Evolutionary conservation across 2,113 vertebrate species (phyloP), one percentile per base, ranked within the genome.

Genomic region (Dunckerocampus dactyliophorus): DNA sequence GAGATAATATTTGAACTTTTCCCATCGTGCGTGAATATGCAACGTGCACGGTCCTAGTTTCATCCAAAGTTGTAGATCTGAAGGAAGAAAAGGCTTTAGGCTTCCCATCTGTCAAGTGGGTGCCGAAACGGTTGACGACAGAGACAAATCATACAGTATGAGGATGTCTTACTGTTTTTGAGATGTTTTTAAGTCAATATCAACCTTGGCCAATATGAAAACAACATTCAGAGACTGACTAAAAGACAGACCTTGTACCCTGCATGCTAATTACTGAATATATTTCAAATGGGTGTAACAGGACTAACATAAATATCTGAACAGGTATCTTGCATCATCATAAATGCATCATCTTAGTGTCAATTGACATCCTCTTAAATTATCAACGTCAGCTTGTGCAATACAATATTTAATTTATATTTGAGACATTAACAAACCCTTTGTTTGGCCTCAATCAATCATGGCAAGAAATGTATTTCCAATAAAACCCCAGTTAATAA

Each of bases 1-100:
- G 39, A 66, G 79, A 76, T 73, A 73, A 75, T 79, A 79, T 80
- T 75, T 84, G 71, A 82, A 79, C 75, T 74, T 82, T 79, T 65
- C 45, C 54, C 54, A 62, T 48, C 57, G 56, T 37, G 49, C 52
- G 47, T 79, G 78, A 82, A 68, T 80, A 77, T 76, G 64, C 63
- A 83, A 71, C 52, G 67, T 79, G 62, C 63, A 53, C 77, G 67
- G 37, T 21, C 34, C 52, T 34, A 47, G 49, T 62, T 69, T 76
- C 24, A 70, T 65, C 19, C 20, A 22, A 22, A 71, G 51, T 34
- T 71, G 60, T 7, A 54, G 62, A 71, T 65, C 65, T 58, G 65
- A 65, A 67, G 66, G 78, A 42, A 43, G 59, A 62, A 49, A 58
- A 49, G 47, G 61, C 76, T 73, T 65, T 46, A 66, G 62, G 74